Conservation (phyloP, 2,797 vertebrate genomes). For the Cyprinella venusta region DNA sequence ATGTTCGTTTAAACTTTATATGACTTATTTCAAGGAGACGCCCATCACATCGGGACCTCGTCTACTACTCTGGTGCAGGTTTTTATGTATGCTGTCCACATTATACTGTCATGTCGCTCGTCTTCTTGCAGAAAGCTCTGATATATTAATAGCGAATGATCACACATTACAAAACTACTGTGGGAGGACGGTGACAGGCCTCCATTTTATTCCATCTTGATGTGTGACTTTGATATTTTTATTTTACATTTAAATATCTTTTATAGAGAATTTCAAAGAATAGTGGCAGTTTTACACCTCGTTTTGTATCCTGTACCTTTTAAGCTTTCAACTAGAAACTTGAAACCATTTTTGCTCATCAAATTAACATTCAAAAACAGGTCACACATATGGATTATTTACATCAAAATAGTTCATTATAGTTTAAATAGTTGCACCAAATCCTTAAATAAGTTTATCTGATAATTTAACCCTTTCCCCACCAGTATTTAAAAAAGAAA, state of each 20-base stretch:
- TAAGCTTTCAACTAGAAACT: neutral
- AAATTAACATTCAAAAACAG: neutral
- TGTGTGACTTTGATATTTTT: slow-evolving; percentile 33
- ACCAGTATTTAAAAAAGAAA: no score
- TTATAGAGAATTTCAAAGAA: slow-evolving; percentile 9
- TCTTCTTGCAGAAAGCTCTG: slow-evolving; percentile 25
- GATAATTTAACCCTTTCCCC: neutral
- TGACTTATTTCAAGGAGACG: slow-evolving; percentile 14
- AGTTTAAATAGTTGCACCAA: no score
- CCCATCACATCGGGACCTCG: neutral
- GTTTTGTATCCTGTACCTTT: neutral
- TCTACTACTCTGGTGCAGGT: neutral
- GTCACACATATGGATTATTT: neutral
- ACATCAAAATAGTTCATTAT: no score
- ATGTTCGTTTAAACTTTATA: slow-evolving; percentile 18
- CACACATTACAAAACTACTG: slow-evolving; percentile 34
- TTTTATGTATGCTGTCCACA: slow-evolving; percentile 24
- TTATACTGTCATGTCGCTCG: slow-evolving; percentile 11
- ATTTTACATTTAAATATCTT: slow-evolving; percentile 24
- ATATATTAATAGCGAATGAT: slow-evolving; percentile 27
- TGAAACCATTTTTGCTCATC: neutral
- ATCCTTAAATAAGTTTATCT: neutral
- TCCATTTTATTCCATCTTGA: slow-evolving; percentile 23
- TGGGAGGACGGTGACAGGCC: slow-evolving; percentile 17
- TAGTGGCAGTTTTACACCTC: slow-evolving; percentile 19